Evolutionary conservation across 2,797 vertebrate species (phyloP).

Genomic region (Hydrophis major): DNA sequence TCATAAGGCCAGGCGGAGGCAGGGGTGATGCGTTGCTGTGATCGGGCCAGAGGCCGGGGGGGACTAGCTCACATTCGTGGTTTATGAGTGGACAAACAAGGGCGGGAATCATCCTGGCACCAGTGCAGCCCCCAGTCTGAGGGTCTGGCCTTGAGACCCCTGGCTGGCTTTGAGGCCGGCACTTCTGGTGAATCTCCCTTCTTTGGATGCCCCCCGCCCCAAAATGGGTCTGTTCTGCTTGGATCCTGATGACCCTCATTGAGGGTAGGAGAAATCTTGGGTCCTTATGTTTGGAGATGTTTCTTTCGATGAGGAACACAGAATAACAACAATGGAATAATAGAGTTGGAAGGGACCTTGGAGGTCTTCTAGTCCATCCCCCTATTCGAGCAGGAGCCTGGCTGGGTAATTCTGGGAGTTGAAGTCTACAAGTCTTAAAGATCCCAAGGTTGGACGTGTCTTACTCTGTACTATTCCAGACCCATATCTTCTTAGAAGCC

Average conservation of each 20-base stretch:
- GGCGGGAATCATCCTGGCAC: neutral
- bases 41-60: neutral
- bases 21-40: neutral
- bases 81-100: neutral
- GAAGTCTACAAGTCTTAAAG: neutral
- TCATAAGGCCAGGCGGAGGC: neutral
- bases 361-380: too few species aligned
- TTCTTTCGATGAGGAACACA: too few species aligned
- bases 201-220: neutral
- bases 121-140: neutral
- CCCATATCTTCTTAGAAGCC: neutral
- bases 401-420: neutral
- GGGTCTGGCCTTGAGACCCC: neutral
- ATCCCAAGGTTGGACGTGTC: neutral
- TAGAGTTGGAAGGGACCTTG: too few species aligned
- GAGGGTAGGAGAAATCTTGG: neutral
- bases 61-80: neutral
- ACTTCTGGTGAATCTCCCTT: neutral
- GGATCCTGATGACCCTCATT: neutral
- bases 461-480: neutral
- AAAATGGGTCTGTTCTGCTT: neutral
- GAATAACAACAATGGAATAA: too few species aligned
- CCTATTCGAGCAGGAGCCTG: neutral
- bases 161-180: too few species aligned
- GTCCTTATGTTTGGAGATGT: neutral